phyloP scores from a whole-genome alignment of 2,888 invertebrate genomes.

The Gasteruption jaculator region DNA sequence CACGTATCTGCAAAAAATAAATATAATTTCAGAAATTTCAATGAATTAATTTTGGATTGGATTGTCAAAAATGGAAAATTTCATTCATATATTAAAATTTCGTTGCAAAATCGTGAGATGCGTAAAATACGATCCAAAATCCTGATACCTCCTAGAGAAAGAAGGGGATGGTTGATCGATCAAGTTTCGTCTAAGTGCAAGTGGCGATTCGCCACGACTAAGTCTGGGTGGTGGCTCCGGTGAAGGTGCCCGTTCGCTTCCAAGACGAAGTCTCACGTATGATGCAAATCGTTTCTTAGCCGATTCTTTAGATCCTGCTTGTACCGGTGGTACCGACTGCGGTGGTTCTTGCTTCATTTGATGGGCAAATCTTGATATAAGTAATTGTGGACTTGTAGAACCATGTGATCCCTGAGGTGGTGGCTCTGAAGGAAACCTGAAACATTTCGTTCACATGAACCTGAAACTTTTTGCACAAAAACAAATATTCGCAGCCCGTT shows the following conservation, averaged over 20 bases:
- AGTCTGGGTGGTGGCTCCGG: conserved; percentile 49
- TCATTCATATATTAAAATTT: too few species aligned
- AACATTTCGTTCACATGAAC: too few species aligned
- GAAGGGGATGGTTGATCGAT: conserved; percentile 54
- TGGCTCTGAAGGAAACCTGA: conserved; percentile 46
- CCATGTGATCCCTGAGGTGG: conserved; percentile 43
- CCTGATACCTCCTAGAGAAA: conserved; percentile 45
- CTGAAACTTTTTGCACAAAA: too few species aligned
- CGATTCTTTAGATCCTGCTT: conserved; percentile 41
- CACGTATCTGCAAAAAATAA: conserved; percentile 52
- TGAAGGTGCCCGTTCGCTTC: conserved; percentile 52
- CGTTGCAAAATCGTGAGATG: too few species aligned
- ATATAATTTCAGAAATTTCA: conserved; percentile 2
- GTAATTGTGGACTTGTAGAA: conserved; percentile 43
- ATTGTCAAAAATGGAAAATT: too few species aligned
- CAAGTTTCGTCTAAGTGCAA: conserved; percentile 59
- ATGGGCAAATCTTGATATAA: conserved; percentile 47
- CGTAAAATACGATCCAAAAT: background rate
- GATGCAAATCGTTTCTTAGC: conserved; percentile 75
- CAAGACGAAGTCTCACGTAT: conserved; percentile 76
- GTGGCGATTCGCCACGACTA: conserved; percentile 52
- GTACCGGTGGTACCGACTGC: conserved; percentile 31
- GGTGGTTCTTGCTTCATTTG: conserved; percentile 45
- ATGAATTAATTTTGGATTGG: too few species aligned
- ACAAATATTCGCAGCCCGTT: too few species aligned